These are phyloP conservation scores for Platygyra sinensis DNA, from an alignment of 64 coral and sea anemone species.

Conservation along the genomic window DNA sequence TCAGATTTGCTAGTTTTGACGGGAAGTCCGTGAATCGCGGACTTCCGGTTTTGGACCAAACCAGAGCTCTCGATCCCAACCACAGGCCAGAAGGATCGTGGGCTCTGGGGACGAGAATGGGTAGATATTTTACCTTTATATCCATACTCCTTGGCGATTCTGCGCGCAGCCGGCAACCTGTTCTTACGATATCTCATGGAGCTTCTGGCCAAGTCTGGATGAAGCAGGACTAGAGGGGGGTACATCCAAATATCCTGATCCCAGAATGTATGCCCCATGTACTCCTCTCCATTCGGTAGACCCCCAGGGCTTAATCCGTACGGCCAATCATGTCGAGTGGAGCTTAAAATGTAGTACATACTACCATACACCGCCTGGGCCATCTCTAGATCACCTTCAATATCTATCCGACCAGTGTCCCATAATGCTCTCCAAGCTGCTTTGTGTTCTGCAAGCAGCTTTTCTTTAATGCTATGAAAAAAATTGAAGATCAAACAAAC, in stretches of 20 bases:
- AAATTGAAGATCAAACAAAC: too few species aligned
- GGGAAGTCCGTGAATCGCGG: too few species aligned
- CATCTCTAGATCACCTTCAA: slow-evolving; percentile 74
- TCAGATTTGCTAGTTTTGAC: too few species aligned
- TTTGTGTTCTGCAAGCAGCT: slow-evolving; percentile 63
- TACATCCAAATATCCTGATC: slow-evolving; percentile 98
- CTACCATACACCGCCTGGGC: slow-evolving; percentile 85
- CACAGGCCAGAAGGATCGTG: too few species aligned
- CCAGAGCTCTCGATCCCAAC: too few species aligned
- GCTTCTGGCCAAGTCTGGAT: slow-evolving; percentile 76
- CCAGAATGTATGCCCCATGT: slow-evolving; percentile 98
- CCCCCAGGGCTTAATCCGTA: slow-evolving; percentile 86
- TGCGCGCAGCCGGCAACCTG: slow-evolving; percentile 71
- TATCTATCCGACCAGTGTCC: slow-evolving; percentile 67
- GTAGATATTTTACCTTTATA: slow-evolving; percentile 66
- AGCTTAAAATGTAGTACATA: slow-evolving; percentile 93
- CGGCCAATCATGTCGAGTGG: slow-evolving; percentile 84
- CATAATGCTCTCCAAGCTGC: slow-evolving; percentile 74
- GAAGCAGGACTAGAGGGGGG: slow-evolving; percentile 75
- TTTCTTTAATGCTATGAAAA: slow-evolving; percentile 36
- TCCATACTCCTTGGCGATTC: slow-evolving; percentile 71
- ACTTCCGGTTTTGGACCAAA: too few species aligned
- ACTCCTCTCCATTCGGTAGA: slow-evolving; percentile 81
- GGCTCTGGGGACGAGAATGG: too few species aligned
- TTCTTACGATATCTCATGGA: slow-evolving; percentile 77